Evolutionary conservation across 1,140 invertebrate genomes (phyloP), one percentile per base, ranked within the genome.

Genomic region (Drosophila orena): DNA sequence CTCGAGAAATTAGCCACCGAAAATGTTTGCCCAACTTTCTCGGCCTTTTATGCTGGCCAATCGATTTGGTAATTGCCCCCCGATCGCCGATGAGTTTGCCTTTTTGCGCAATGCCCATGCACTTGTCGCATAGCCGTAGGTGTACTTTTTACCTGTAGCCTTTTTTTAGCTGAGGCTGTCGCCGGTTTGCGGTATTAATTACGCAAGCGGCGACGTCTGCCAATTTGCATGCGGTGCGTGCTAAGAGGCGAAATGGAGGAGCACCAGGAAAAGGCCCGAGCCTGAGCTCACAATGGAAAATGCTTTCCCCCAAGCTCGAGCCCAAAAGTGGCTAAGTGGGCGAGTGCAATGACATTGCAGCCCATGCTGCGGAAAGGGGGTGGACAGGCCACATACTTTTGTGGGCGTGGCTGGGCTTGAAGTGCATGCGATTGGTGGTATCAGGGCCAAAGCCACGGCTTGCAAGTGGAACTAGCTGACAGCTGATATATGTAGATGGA

Each of bases 151-250:
- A 59, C 54, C 38, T 60, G 38, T 17, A 22, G 58, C 27, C 43
- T 12, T 10, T 15, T 66, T 46, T 15, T 37, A 30, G 40, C 10
- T 14, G n/a, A 27, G 30, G 2, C 15, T 52, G 66, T 70, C 66
- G 64, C 43, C 64, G 64, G 64, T 49, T 70, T 42, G 57, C 17
- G 59, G 59, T 59, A 69, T 70, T 70, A 70, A 70, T 70, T 70
- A 70, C 64, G 44, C 68, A 70, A 70, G 50, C 59, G 60, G 43
- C 62, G 35, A 35, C 66, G 66, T 70, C 62, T 70, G 66, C 27
- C 66, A 69, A 70, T 70, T 70, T 70, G 66, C 66, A 70, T 70
- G 42, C 64, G 43, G 66, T 70, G 66, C 66, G 66, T 70, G 66
- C 50, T 50, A 49, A 70, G 64, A 70, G 66, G 62, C 66, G 34